phyloP scores from a whole-genome alignment of 2,797 vertebrate genomes.

The Heteromormyrus szaboi region DNA sequence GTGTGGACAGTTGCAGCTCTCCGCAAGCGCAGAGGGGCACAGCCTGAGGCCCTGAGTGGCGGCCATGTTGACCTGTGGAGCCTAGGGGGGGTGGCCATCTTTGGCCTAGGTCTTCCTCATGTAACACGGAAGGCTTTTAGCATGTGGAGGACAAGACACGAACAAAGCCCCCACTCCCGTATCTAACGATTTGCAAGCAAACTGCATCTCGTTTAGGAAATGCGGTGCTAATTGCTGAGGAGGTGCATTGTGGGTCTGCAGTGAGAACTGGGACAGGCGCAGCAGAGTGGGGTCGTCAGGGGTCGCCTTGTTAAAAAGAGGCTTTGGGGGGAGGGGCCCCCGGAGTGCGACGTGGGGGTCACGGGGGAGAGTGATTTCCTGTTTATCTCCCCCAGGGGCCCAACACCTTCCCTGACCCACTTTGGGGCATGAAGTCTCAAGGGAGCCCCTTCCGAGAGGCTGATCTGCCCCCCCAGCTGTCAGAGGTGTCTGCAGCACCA shows the following conservation, averaged over 20 bases:
- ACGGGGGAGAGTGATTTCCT: neutral
- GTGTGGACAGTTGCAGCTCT: neutral
- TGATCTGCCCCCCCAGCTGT: neutral
- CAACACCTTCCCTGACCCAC: neutral
- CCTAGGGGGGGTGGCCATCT: neutral
- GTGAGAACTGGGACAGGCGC: slow-evolving; percentile 1
- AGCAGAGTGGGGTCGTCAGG: neutral
- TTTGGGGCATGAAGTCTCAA: neutral
- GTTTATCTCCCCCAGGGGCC: neutral
- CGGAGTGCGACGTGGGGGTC: neutral
- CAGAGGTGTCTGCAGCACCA: neutral
- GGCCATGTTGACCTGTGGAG: neutral
- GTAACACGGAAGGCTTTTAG: neutral
- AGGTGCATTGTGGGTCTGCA: neutral
- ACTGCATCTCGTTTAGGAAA: neutral
- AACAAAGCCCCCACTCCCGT: neutral
- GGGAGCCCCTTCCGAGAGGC: neutral
- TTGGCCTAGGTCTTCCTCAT: neutral
- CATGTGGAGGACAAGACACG: neutral
- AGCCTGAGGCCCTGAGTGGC: neutral
- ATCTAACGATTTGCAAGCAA: neutral
- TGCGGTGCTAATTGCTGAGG: neutral
- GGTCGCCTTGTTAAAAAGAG: neutral
- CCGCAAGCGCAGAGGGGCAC: neutral
- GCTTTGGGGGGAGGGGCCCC: neutral